These are phyloP conservation scores for Danio aesculapii DNA, from an alignment of 2,797 vertebrate genomes.

Conservation along the genomic window DNA sequence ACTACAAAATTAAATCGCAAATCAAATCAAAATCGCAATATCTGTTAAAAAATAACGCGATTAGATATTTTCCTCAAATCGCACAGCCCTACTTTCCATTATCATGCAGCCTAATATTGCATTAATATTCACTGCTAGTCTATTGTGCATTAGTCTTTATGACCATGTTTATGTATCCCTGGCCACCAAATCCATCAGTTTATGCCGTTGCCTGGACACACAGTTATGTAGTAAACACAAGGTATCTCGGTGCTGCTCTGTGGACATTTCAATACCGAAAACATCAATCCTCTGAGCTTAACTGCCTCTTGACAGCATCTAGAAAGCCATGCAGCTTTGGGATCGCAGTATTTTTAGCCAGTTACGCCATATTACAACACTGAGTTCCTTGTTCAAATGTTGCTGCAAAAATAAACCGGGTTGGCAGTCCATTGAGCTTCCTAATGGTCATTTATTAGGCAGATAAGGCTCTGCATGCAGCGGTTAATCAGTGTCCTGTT, in stretches of 20 bases:
- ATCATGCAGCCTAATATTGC: background rate
- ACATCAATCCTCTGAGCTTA: slow-evolving; percentile 49
- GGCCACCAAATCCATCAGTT: slow-evolving; percentile 72
- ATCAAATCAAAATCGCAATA: too few relatives aligned
- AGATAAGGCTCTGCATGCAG: slow-evolving; percentile 18
- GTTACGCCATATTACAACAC: background rate
- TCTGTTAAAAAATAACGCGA: background rate
- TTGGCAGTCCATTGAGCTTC: background rate
- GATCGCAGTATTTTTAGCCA: slow-evolving; percentile 1
- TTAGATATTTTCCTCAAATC: too few relatives aligned
- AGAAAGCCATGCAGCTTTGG: slow-evolving; percentile 1
- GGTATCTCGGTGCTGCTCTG: slow-evolving; percentile 66
- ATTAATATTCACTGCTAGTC: slow-evolving; percentile 35
- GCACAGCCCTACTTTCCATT: background rate
- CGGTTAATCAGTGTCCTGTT: slow-evolving; percentile 47
- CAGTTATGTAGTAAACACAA: slow-evolving; percentile 64
- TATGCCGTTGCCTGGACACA: slow-evolving; percentile 73
- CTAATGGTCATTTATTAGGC: background rate
- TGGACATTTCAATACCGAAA: slow-evolving; percentile 63
- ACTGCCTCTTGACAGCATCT: background rate
- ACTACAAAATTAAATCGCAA: too few relatives aligned
- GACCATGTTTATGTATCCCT: slow-evolving; percentile 71
- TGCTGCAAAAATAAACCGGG: background rate
- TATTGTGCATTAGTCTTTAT: slow-evolving; percentile 62
- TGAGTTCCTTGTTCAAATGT: background rate